Percentiles rank a stretch among this genome's conserved stretches.
These are phyloP conservation scores for Phasia obesa DNA, from an alignment of 2,888 invertebrate genomes.

Conservation along the genomic window DNA sequence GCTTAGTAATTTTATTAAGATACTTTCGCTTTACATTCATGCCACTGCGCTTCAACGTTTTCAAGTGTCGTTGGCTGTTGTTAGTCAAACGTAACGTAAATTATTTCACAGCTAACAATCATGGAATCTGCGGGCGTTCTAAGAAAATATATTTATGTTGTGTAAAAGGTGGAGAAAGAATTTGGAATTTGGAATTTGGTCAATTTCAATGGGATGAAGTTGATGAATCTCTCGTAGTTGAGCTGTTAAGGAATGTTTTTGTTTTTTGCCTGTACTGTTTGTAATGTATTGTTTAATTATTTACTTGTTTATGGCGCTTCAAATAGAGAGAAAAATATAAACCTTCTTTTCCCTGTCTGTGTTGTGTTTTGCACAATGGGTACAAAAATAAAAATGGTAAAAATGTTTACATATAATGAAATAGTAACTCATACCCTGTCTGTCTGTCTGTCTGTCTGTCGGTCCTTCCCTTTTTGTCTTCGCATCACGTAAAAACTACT, in stretches of 20 bases:
- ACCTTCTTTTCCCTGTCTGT: conserved; percentile 40
- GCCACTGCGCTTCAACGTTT: not conserved
- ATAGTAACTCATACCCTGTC: too few species aligned
- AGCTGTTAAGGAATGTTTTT: conserved; percentile 26
- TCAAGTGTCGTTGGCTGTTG: not conserved
- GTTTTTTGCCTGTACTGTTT: conserved; percentile 24
- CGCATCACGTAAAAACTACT: too few species aligned
- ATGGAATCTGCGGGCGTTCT: conserved; percentile 19
- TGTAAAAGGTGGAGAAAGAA: conserved; percentile 10
- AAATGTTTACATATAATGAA: too few species aligned
- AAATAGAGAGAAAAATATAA: conserved; percentile 43
- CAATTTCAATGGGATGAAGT: conserved; percentile 8
- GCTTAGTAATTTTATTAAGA: conserved; percentile 36
- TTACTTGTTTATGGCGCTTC: conserved; percentile 65
- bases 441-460: too few species aligned
- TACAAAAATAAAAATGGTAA: too few species aligned
- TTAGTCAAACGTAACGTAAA: conserved; percentile 38
- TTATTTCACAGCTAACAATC: conserved; percentile 61
- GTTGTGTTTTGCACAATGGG: not conserved
- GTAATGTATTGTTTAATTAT: conserved; percentile 67
- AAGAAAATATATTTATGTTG: conserved; percentile 18
- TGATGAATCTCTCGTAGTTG: conserved; percentile 11
- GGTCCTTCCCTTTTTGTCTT: too few species aligned
- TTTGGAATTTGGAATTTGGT: conserved; percentile 28
- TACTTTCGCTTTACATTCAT: conserved; percentile 7